phyloP scores from a whole-genome alignment of 2,888 invertebrate genomes.

The Acrobasis repandana region DNA sequence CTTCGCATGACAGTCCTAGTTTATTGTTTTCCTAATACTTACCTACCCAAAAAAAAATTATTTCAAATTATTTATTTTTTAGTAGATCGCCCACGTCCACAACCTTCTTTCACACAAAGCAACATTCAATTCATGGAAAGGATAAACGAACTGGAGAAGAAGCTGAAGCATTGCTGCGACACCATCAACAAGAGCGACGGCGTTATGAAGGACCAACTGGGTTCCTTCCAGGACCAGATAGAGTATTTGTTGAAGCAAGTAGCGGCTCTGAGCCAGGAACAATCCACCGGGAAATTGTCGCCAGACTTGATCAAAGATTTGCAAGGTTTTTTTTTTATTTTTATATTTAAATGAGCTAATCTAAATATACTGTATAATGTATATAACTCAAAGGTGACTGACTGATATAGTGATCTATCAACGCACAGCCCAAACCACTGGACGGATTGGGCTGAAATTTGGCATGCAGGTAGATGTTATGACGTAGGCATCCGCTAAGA shows the following conservation, averaged over 20 bases:
- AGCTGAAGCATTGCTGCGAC: conserved; percentile 58
- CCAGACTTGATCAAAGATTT: conserved; percentile 66
- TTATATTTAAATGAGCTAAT: background rate
- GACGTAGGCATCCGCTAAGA: too few relatives aligned
- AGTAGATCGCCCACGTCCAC: conserved; percentile 9
- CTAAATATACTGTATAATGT: too few relatives aligned
- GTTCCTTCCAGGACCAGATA: conserved; percentile 75
- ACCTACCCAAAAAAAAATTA: too few relatives aligned
- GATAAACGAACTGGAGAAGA: conserved; percentile 55
- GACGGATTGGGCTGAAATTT: too few relatives aligned
- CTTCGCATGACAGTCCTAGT: too few relatives aligned
- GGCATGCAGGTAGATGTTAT: too few relatives aligned
- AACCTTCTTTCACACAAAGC: conserved; percentile 22
- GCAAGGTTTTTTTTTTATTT: conserved; percentile 49
- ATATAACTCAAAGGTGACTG: too few relatives aligned
- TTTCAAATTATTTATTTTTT: background rate
- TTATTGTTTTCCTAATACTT: too few relatives aligned
- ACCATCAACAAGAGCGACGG: conserved; percentile 48
- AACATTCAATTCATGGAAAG: conserved; percentile 42
- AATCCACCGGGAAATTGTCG: conserved; percentile 46
- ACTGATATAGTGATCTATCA: too few relatives aligned
- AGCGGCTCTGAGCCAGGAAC: conserved; percentile 37
- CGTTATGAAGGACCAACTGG: conserved; percentile 57
- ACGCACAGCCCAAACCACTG: too few relatives aligned
- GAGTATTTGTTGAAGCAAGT: conserved; percentile 67